A percentile compares a stretch with the other conserved stretches of the same genome.
These are phyloP conservation scores for Villa cingulata DNA, from an alignment of 2,888 invertebrate genomes.

Conservation along the genomic window DNA sequence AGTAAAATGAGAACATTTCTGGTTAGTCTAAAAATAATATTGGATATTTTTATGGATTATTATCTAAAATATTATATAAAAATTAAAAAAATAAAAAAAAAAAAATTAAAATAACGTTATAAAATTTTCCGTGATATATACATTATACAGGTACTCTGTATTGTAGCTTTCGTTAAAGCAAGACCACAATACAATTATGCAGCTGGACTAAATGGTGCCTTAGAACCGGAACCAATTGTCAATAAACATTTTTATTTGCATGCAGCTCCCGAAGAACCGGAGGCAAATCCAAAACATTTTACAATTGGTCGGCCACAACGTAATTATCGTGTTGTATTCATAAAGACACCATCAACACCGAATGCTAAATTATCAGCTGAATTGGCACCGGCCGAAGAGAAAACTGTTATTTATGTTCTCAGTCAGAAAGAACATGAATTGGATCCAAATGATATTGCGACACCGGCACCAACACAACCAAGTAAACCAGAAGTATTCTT, in stretches of 20 bases:
- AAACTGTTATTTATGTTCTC: conserved; percentile 33
- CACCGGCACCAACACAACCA: conserved; percentile 29
- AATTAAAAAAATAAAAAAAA: neutral
- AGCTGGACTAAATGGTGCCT: neutral
- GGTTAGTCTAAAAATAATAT: too few relatives aligned
- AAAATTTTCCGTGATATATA: too few relatives aligned
- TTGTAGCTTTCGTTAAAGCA: neutral
- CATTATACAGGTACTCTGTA: conserved; percentile 2
- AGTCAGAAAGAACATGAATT: conserved; percentile 28
- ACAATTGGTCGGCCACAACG: conserved; percentile 29
- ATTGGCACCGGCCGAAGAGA: conserved; percentile 30
- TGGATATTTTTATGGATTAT: neutral
- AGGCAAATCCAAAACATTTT: conserved; percentile 25
- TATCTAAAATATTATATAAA: neutral
- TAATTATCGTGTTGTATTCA: conserved; percentile 32
- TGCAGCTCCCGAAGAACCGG: conserved; percentile 31
- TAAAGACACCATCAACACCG: conserved; percentile 29
- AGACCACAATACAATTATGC: conserved; percentile 5
- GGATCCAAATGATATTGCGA: conserved; percentile 28
- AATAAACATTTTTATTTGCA: conserved; percentile 31
- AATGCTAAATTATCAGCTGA: conserved; percentile 25
- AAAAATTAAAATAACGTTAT: neutral
- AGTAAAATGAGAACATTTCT: neutral
- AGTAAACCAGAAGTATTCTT: conserved; percentile 34
- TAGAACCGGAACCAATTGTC: conserved; percentile 23